A percentile compares a stretch with the other conserved stretches of the same genome.
Conservation (phyloP, 2,797 vertebrate genomes). For the Sebastiscus albofasciatus region DNA sequence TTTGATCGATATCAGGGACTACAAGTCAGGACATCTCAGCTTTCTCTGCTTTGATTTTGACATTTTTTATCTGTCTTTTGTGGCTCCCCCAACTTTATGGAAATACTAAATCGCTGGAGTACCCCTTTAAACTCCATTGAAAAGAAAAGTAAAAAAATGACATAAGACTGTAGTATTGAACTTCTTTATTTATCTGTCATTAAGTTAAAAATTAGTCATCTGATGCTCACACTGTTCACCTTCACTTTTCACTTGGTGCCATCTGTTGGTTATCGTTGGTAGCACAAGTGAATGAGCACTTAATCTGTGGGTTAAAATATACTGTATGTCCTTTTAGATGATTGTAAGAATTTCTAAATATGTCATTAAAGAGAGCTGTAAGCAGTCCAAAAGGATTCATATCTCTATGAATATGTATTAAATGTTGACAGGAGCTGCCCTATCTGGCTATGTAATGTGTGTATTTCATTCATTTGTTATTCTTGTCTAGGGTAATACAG, state of each 20-base stretch:
- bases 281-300: not conserved
- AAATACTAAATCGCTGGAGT: not conserved
- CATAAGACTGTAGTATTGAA: not conserved
- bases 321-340: not conserved
- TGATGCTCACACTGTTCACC: too few relatives aligned
- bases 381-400: not conserved
- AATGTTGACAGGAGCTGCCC: not conserved
- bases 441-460: not conserved
- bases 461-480: not conserved
- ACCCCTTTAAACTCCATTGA: not conserved
- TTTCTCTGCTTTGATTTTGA: not conserved
- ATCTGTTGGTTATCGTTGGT: constrained; percentile 43
- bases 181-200: not conserved
- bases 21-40: not conserved
- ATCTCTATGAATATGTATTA: not conserved
- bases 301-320: not conserved
- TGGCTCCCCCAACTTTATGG: not conserved
- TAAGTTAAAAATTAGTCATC: not conserved
- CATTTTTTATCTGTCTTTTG: not conserved
- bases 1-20: not conserved
- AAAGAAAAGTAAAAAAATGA: not conserved
- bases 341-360: not conserved
- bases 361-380: not conserved
- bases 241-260: constrained; percentile 20
- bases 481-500: not conserved